Evolutionary conservation across 2,797 vertebrate genomes (phyloP).

Genomic region (Delichon dasypus): DNA sequence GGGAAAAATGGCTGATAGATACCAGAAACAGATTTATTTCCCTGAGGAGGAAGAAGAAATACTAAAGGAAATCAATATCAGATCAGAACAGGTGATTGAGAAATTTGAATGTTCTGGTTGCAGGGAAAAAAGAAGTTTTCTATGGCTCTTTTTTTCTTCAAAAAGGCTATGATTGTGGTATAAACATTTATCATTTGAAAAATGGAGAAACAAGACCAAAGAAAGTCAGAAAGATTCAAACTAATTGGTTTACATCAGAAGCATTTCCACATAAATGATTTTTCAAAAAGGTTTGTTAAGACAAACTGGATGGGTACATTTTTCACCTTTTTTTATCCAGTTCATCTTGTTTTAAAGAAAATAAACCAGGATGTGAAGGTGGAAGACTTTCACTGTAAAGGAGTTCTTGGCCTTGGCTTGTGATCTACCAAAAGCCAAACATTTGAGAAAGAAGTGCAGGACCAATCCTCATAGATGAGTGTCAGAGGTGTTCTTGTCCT

Average conservation of each 20-base stretch:
- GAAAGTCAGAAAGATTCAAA: not conserved
- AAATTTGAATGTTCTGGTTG: slow-evolving; percentile 43
- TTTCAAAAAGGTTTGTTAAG: not conserved
- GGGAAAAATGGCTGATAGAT: slow-evolving; percentile 61
- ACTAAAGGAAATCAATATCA: slow-evolving; percentile 68
- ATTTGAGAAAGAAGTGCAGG: not conserved
- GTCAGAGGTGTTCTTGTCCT: not conserved
- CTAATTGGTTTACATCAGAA: not conserved
- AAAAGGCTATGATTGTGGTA: not conserved
- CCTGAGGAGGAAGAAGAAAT: slow-evolving; percentile 66
- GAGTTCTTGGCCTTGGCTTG: not conserved
- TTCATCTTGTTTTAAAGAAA: not conserved
- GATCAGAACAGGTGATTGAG: slow-evolving; percentile 67
- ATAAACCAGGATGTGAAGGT: not conserved
- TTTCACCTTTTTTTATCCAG: not conserved
- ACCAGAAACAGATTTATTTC: slow-evolving; percentile 73
- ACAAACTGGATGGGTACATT: not conserved
- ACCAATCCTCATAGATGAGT: not conserved
- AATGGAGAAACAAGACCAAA: not conserved
- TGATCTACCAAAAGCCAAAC: not conserved
- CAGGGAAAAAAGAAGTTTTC: not conserved
- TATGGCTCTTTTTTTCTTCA: not conserved
- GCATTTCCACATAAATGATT: not conserved
- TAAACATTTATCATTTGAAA: not conserved
- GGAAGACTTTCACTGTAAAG: not conserved